Conservation (phyloP, 2,797 vertebrate genomes). For the Cephalopachus bancanus region DNA sequence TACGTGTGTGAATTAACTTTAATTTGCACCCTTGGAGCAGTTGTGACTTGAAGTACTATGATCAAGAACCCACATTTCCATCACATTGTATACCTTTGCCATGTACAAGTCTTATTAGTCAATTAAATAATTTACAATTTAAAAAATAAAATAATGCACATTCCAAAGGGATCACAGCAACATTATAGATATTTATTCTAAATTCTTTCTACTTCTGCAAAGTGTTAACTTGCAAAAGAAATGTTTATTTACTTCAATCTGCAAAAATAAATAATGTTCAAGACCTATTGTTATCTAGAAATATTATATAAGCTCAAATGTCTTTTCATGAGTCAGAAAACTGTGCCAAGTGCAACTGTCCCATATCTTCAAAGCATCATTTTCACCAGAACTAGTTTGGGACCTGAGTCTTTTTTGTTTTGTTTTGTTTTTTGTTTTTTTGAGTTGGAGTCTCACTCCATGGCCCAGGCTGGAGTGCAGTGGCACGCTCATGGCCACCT, state of each 20-base stretch:
- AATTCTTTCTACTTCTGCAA: not conserved
- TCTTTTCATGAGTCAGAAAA: not conserved
- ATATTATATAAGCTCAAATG: not conserved
- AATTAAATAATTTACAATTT: not conserved
- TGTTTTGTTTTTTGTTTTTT: no score
- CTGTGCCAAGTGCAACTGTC: not conserved
- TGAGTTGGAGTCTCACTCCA: no score
- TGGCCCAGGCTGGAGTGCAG: no score
- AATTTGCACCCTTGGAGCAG: not conserved
- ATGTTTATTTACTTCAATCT: not conserved
- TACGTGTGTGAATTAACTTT: not conserved
- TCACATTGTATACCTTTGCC: not conserved
- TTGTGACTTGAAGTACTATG: not conserved
- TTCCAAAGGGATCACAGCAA: not conserved
- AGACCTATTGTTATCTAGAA: not conserved
- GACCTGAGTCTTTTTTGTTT: no score
- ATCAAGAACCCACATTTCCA: conserved; percentile 45
- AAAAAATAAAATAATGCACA: not conserved
- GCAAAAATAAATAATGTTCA: not conserved
- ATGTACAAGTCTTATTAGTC: not conserved
- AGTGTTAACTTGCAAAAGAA: not conserved
- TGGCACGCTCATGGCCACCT: no score
- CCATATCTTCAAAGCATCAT: not conserved
- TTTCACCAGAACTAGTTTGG: not conserved
- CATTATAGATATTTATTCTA: conserved; percentile 27